Evolutionary conservation across 2,888 invertebrate species (phyloP), one percentile per base, ranked within the genome.

Genomic region (Elmis aenea): DNA sequence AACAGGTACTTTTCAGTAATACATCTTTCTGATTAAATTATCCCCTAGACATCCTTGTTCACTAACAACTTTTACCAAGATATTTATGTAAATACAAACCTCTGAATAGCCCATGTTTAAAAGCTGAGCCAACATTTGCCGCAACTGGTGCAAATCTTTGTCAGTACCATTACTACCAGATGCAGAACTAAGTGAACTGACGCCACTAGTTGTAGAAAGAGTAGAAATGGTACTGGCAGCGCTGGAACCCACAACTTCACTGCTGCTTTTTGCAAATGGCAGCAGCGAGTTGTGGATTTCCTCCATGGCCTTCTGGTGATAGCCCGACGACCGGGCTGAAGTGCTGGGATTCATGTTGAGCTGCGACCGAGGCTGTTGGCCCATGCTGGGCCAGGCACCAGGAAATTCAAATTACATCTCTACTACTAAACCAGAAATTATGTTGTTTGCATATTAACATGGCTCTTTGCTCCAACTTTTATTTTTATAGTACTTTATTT

Each of bases 241-340:
- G 51, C 83, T 83, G 1, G 83, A 83, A 50, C 81, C 80, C 28
- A 81, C 79, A 53, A 79, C 78, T 3, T 72, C 68, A 51, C 71
- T 70, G 58, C 71, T 69, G 52, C 71, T 79, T 69, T 85, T 85
- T 33, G 85, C 86, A 66, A 86, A 88, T 33, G 87, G 88, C 57
- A 83, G 74, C 55, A 88, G 69, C 42, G 87, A 86, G 67, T 86
- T 86, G 55, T 88, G 78, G 61, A 88, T 89, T 70, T 87, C 84
- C 70, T 85, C 86, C 69, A 89, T 77, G 64, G 88, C 88, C 73
- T 87, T 86, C 70, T 86, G 85, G 71, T 84, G 84, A 71, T 88
- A 88, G 72, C 84, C 84, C 72, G 83, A 77, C 66, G 65, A 59
- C 35, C 66, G 64, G 62, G 66, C 62, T 42, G 64, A 72, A 68